Evolutionary conservation across 2,888 invertebrate genomes (phyloP).

Genomic region (Leucozona laternaria): DNA sequence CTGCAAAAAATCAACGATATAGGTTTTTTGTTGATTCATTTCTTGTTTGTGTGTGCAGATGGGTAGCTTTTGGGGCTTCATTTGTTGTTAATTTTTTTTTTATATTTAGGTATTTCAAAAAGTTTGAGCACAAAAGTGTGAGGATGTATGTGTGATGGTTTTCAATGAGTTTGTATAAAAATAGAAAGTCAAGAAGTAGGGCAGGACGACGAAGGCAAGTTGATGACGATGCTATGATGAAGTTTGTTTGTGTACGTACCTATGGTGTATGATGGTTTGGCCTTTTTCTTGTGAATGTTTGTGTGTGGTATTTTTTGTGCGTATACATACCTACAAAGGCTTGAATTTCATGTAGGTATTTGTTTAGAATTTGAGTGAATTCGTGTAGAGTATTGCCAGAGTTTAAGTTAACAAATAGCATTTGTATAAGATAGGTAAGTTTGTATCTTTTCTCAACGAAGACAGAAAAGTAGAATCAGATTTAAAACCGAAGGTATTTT

Average conservation of each 20-base stretch:
- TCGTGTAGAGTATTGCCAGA: conserved; percentile 15
- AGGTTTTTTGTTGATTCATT: conserved; percentile 39
- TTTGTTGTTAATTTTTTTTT: conserved; percentile 57
- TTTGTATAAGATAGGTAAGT: too few relatives aligned
- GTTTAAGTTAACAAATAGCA: too few relatives aligned
- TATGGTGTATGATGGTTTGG: not conserved
- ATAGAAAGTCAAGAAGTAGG: conserved; percentile 75
- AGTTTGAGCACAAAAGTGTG: conserved; percentile 43
- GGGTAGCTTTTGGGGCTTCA: conserved; percentile 71
- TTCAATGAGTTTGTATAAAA: conserved; percentile 78
- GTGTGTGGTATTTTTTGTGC: conserved; percentile 16
- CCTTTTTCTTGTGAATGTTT: not conserved
- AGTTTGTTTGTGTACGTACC: conserved; percentile 4
- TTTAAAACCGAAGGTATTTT: too few relatives aligned
- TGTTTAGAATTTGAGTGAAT: conserved; percentile 18
- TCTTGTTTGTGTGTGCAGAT: conserved; percentile 59
- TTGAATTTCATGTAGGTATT: conserved; percentile 11
- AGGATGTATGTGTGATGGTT: conserved; percentile 73
- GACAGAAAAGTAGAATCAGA: too few relatives aligned
- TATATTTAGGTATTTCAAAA: conserved; percentile 40
- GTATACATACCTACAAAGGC: not conserved
- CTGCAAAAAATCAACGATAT: conserved; percentile 51
- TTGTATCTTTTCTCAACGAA: too few relatives aligned
- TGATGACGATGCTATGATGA: conserved; percentile 59
- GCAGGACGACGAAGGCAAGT: conserved; percentile 63